phyloP scores from a whole-genome alignment of 2,888 invertebrate genomes.

The Chrysolina haemoptera region DNA sequence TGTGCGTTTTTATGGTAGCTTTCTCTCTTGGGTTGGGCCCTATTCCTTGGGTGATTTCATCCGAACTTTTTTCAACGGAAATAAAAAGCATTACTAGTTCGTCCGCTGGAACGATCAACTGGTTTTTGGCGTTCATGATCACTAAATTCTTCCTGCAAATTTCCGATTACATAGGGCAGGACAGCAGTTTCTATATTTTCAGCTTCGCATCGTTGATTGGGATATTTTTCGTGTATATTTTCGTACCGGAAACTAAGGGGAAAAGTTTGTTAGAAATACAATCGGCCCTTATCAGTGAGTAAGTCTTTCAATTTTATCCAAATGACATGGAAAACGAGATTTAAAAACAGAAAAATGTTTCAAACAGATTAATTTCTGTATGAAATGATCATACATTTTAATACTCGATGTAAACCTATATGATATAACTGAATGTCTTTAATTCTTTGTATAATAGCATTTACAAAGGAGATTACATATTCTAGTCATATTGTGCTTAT shows the following conservation, averaged over 20 bases:
- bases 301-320: not conserved
- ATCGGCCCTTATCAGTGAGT: conserved; percentile 45
- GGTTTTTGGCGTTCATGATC: conserved; percentile 85
- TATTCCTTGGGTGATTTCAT: conserved; percentile 89
- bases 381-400: not conserved
- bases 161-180: conserved; percentile 73
- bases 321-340: not conserved
- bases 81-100: conserved; percentile 85
- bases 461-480: not conserved
- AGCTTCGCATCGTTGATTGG: conserved; percentile 78
- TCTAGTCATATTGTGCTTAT: conserved; percentile 3
- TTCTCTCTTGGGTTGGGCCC: conserved; percentile 89
- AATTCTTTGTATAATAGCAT: not conserved
- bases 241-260: conserved; percentile 65
- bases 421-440: not conserved
- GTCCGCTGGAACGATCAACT: conserved; percentile 86
- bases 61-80: conserved; percentile 86
- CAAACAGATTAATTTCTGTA: no score
- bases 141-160: conserved; percentile 81
- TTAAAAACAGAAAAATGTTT: not conserved
- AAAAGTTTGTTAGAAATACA: conserved; percentile 64
- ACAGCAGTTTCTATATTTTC: conserved; percentile 84
- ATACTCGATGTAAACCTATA: not conserved
- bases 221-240: conserved; percentile 73
- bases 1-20: conserved; percentile 84